Evolutionary conservation across 1,140 invertebrate genomes (phyloP).

Genomic region (Apis mellifera): DNA sequence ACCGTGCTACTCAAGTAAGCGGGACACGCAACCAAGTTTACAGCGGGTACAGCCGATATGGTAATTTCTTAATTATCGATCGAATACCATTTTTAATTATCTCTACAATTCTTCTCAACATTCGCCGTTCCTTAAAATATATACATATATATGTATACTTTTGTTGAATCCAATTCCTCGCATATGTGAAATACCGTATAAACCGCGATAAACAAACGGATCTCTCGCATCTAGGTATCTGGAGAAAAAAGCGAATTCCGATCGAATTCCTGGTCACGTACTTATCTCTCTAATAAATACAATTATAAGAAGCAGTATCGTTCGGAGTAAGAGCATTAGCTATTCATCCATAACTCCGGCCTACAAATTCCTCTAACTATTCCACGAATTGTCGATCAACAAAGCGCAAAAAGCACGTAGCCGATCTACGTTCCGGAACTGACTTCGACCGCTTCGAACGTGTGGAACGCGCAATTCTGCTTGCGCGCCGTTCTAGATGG

Average conservation of each 20-base stretch:
- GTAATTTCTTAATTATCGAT: neutral
- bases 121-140: too few species aligned
- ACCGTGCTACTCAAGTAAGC: neutral
- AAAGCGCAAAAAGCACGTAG: slow-evolving; percentile 11
- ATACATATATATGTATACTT: too few species aligned
- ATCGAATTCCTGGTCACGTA: neutral
- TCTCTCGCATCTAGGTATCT: neutral
- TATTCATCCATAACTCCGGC: slow-evolving; percentile 5
- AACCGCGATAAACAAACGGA: neutral
- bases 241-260: slow-evolving; percentile 14
- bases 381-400: neutral
- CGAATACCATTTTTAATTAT: too few species aligned
- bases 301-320: neutral
- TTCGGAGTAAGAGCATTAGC: neutral
- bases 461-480: slow-evolving; percentile 20
- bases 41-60: neutral
- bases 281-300: neutral
- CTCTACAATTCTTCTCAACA: too few species aligned
- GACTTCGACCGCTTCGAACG: too few species aligned
- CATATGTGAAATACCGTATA: too few species aligned
- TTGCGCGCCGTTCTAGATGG: neutral
- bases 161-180: neutral
- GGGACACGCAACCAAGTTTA: neutral
- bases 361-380: neutral
- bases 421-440: neutral